Percentiles rank a stretch among this genome's conserved stretches.
Conservation (phyloP, 1,140 invertebrate genomes). For the Aphaenogaster rudis region DNA sequence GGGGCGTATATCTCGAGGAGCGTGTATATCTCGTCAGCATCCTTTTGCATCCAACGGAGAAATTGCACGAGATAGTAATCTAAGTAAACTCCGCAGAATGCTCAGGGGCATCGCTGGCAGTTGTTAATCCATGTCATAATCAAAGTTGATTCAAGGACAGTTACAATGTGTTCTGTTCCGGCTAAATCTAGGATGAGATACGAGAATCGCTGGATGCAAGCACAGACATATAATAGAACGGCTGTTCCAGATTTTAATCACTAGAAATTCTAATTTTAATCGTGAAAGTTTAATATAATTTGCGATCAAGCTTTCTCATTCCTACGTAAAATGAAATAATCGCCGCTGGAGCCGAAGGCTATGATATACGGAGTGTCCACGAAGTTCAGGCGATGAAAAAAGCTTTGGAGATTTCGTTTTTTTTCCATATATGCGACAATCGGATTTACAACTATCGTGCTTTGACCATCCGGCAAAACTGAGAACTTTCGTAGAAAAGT, state of each 20-base stretch:
- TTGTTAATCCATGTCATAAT: slow-evolving; percentile 54
- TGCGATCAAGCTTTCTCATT: slow-evolving; percentile 36
- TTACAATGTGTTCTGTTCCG: slow-evolving; percentile 26
- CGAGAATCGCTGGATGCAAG: slow-evolving; percentile 23
- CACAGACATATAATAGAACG: neutral
- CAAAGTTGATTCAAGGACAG: slow-evolving; percentile 53
- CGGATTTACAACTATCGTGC: slow-evolving; percentile 63
- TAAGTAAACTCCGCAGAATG: slow-evolving; percentile 38
- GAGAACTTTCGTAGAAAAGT: slow-evolving; percentile 1
- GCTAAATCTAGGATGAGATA: slow-evolving; percentile 18
- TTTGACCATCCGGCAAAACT: slow-evolving; percentile 19
- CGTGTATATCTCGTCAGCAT: neutral
- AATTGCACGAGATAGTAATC: slow-evolving; percentile 45
- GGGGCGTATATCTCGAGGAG: neutral
- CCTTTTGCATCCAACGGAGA: neutral
- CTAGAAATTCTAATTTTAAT: slow-evolving; percentile 68
- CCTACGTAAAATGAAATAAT: slow-evolving; percentile 10
- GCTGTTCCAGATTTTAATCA: slow-evolving; percentile 67
- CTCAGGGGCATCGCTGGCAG: slow-evolving; percentile 23
- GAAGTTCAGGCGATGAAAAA: slow-evolving; percentile 44
- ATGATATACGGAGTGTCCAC: slow-evolving; percentile 64
- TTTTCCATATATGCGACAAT: neutral
- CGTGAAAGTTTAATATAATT: slow-evolving; percentile 70
- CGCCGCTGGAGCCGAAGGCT: slow-evolving; percentile 12
- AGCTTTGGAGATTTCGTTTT: slow-evolving; percentile 65